Evolutionary conservation across 2,797 vertebrate species (phyloP), one percentile per base, ranked within the genome.

Genomic region (Pachyuromys duprasi): DNA sequence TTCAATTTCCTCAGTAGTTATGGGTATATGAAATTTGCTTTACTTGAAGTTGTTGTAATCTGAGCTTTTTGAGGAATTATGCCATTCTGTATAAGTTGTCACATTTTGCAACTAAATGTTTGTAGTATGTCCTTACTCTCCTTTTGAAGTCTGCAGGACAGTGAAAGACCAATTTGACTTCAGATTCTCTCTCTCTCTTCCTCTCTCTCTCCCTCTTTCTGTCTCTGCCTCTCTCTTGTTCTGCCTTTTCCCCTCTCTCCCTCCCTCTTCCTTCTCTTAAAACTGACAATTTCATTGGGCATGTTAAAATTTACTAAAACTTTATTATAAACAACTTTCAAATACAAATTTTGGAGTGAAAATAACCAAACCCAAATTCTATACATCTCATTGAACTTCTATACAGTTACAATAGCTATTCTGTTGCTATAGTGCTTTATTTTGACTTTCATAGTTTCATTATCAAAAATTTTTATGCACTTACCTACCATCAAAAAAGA

Each of bases 1-100:
- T 95, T 94, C 33, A 89, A 79, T 78, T 91, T 96, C 12, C 53
- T 96, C 75, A 84, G 60, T 83, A 80, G 14, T 62, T 74, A 86
- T 75, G 74, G 26, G 12, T 3, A 14, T 96, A 90, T 86, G 93
- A 57, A 86, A 2, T 93, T 79, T 92, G 75, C 69, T 81, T 81
- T 13, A 82, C 65, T 65, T 57, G 14, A 53, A 65, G 15, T 75
- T 89, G 28, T 72, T 17, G 36, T 86, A 94, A 57, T 79, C 60
- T 76, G 45, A 57, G 20, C 60, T 78, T 67, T 82, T 95, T 94
- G 65, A 94, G 18, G 11, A 87, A 79, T 89, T 53, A 6, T 39
- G 93, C 42, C n/a, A 81, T 87, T 83, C 17, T 80, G 15, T 78
- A 1, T 89, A 95, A 84, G 0, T 74, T 95, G n/a, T 84, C 24